phyloP scores from a whole-genome alignment of 2,888 invertebrate species.

The Drosophila mulleri region DNA sequence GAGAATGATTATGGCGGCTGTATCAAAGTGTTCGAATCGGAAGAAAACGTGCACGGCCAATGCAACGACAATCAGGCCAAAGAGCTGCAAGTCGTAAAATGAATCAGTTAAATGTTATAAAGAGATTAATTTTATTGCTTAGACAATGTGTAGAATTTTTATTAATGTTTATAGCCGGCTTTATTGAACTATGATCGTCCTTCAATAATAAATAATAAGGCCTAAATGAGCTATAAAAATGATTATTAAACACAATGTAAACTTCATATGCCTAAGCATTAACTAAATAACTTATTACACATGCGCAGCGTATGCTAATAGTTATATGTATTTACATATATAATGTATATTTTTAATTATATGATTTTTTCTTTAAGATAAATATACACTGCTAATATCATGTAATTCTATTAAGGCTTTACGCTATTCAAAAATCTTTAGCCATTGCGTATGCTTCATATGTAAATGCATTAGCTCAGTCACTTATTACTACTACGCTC shows the following conservation, averaged over 20 bases:
- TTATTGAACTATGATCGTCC: constrained; percentile 1
- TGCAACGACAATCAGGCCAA: constrained; percentile 67
- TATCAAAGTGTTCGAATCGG: constrained; percentile 74
- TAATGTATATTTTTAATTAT: too few relatives aligned
- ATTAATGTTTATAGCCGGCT: constrained; percentile 8
- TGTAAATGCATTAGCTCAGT: constrained; percentile 17
- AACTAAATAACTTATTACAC: not conserved
- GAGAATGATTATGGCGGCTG: constrained; percentile 70
- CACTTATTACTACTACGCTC: constrained; percentile 7
- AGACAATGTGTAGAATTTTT: not conserved
- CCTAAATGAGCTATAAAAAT: not conserved
- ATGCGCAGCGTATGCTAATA: too few relatives aligned
- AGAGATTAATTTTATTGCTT: not conserved
- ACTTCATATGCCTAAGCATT: not conserved
- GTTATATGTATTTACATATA: too few relatives aligned
- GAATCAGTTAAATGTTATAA: constrained; percentile 4
- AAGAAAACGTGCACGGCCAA: constrained; percentile 68
- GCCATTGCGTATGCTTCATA: constrained; percentile 27
- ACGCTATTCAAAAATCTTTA: not conserved
- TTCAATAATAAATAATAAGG: not conserved
- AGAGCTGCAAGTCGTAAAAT: constrained; percentile 57
- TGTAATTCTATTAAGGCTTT: not conserved
- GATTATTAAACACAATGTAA: not conserved
- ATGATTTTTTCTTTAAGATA: too few relatives aligned
- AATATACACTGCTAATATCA: too few relatives aligned